Evolutionary conservation across 2,797 vertebrate species (phyloP).

Genomic region (Poecilia gillii): DNA sequence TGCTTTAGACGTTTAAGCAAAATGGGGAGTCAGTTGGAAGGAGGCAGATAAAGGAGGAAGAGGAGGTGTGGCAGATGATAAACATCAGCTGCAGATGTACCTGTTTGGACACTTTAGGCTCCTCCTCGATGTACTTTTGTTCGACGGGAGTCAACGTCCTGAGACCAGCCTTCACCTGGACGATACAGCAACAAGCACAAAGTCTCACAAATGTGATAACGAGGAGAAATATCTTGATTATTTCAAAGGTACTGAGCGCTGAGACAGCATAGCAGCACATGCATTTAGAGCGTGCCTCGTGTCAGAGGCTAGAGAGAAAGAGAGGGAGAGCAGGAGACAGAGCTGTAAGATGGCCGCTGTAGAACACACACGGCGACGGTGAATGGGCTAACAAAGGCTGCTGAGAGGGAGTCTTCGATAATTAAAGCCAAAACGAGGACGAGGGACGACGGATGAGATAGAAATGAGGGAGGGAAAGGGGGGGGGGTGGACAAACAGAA

Average conservation of each 20-base stretch:
- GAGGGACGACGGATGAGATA: slow-evolving; percentile 71
- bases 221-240: background rate
- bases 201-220: slow-evolving; percentile 6
- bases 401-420: slow-evolving; percentile 80
- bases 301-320: slow-evolving; percentile 60
- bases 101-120: slow-evolving; percentile 98
- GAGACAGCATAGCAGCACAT: slow-evolving; percentile 40
- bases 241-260: slow-evolving; percentile 10
- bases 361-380: slow-evolving; percentile 74
- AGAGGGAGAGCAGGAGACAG: slow-evolving; percentile 41
- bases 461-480: slow-evolving; percentile 38
- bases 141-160: slow-evolving; percentile 94
- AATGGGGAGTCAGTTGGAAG: slow-evolving; percentile 25
- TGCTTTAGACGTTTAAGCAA: slow-evolving; percentile 49
- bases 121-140: slow-evolving; percentile 98
- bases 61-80: slow-evolving; percentile 28
- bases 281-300: slow-evolving; percentile 47
- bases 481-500: slow-evolving; percentile 60
- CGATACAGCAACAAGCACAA: slow-evolving; percentile 40
- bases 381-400: slow-evolving; percentile 78
- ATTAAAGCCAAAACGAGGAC: slow-evolving; percentile 82
- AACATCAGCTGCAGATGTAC: slow-evolving; percentile 76
- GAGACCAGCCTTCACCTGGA: slow-evolving; percentile 95
- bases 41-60: slow-evolving; percentile 43
- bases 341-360: slow-evolving; percentile 81